Evolutionary conservation across 1,140 invertebrate genomes (phyloP).

Genomic region (Bactericera cockerelli): DNA sequence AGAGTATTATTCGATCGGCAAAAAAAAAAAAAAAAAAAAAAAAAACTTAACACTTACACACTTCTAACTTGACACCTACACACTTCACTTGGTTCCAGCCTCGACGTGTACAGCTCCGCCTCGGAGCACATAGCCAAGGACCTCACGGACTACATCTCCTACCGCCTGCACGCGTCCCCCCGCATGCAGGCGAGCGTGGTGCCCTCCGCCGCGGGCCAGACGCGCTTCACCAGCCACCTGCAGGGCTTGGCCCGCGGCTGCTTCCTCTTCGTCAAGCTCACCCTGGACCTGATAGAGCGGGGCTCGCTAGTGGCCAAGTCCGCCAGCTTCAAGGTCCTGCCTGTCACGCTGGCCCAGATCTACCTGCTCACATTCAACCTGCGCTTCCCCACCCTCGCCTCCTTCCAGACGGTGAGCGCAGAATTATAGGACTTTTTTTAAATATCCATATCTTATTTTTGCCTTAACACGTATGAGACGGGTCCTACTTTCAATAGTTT

Average conservation of each 20-base stretch:
- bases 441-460: too few species aligned
- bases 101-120: conserved; percentile 46
- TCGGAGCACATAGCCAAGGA: conserved; percentile 59
- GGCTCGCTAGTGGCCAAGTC: conserved; percentile 88
- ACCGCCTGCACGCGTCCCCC: conserved; percentile 57
- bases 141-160: conserved; percentile 70
- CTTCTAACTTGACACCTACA: too few species aligned
- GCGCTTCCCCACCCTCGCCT: conserved; percentile 72
- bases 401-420: conserved; percentile 63
- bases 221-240: conserved; percentile 68
- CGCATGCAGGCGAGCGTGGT: conserved; percentile 74
- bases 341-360: conserved; percentile 80
- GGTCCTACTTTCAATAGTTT: too few species aligned
- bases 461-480: too few species aligned
- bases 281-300: conserved; percentile 82
- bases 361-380: conserved; percentile 88
- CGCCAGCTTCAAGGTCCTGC: conserved; percentile 80
- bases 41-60: too few species aligned
- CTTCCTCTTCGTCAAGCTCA: conserved; percentile 80
- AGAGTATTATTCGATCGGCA: too few species aligned
- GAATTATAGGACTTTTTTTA: too few species aligned
- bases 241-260: conserved; percentile 68
- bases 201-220: conserved; percentile 32
- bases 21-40: too few species aligned
- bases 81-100: conserved; percentile 22